These are phyloP conservation scores for Caenorhabditis sp. DNA, from an alignment of 2,888 invertebrate genomes.

Conservation along the genomic window DNA sequence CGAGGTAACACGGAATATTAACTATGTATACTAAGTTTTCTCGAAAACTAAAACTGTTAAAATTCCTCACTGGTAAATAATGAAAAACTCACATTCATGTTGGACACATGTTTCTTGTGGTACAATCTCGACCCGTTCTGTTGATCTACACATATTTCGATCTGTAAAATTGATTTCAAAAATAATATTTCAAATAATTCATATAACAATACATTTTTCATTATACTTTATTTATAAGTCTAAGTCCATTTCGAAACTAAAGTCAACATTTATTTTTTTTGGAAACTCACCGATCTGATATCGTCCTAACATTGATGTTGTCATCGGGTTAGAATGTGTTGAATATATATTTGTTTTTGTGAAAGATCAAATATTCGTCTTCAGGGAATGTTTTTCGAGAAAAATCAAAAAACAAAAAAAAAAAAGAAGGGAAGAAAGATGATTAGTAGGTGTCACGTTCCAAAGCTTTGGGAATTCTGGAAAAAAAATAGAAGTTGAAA, in stretches of 20 bases:
- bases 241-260: not conserved
- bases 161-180: constrained; percentile 34
- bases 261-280: not conserved
- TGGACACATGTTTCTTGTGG: constrained; percentile 50
- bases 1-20: too few species aligned
- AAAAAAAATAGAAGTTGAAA: too few species aligned
- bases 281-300: not conserved
- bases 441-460: not conserved
- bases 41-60: too few species aligned
- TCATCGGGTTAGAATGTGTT: constrained; percentile 4
- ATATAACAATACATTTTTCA: too few species aligned
- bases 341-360: not conserved
- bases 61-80: too few species aligned
- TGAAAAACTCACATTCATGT: constrained; percentile 39
- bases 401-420: constrained; percentile 12
- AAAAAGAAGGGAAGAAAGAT: constrained; percentile 2
- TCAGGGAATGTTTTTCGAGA: not conserved
- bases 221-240: too few species aligned
- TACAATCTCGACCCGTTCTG: constrained; percentile 51
- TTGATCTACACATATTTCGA: constrained; percentile 43
- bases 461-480: not conserved
- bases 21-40: too few species aligned
- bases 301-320: not conserved
- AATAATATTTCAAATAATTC: too few species aligned
- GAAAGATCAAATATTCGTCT: constrained; percentile 31